Evolutionary conservation across 2,113 vertebrate genomes (phyloP), one percentile per base, ranked within the genome.

Genomic region (Ciconia boyciana): DNA sequence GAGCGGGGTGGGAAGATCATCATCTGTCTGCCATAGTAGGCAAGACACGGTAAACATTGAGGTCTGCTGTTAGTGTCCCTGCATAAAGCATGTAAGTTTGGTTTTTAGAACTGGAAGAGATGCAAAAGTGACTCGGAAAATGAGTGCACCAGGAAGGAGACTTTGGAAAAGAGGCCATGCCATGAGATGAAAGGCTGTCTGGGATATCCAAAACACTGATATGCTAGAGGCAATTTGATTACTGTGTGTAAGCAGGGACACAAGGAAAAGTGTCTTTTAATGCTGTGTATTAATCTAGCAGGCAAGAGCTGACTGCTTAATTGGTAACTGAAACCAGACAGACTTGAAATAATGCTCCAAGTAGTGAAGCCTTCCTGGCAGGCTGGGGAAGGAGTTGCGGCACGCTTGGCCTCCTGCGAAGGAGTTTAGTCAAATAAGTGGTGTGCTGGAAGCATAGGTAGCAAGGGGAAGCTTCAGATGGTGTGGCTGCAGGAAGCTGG

Each of bases 131-230:
- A 49, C 55, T 62, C 65, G 12, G 86, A 89, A 92, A 77, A 60
- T 6, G 58, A 81, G 32, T 13, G 76, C 5, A 1, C 20, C 75
- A 83, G 90, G 79, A 90, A 90, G 90, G 64, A 97, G 95, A 46
- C 90, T 82, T 48, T 89, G 78, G 72, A 49, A 93, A 89, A 93
- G 78, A 82, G 44, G 69, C 57, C 19, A 6, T 89, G 65, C 84
- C 36, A 2, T 32, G 75, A 94, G 96, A 96, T 96, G 79, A 96
- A 96, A 96, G 93, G 11, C 62, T 93, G 90, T 92, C 94, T 96
- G 88, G 90, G 75, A 39, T 88, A 77, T 61, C 82, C 28, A 1
- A 49, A 94, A 79, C 48, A 18, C 54, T 96, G 89, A 93, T 93
- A 83, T 29, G 70, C 82, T 65, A 28, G 75, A 90, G 75, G 90